Evolutionary conservation across 2,797 vertebrate genomes (phyloP).

Genomic region (Gobio occitaniae): DNA sequence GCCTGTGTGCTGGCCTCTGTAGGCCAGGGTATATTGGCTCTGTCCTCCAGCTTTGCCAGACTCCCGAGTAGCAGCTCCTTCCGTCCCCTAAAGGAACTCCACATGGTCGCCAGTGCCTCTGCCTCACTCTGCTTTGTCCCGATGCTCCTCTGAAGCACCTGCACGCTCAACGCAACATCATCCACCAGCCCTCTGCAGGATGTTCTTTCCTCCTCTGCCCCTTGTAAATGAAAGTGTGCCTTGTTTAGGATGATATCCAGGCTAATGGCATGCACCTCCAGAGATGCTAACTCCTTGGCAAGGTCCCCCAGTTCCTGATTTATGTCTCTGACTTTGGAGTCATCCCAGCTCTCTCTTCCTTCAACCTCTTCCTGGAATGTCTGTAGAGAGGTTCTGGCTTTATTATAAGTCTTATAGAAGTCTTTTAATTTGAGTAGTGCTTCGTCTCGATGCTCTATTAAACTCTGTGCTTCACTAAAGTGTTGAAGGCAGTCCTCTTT

Average conservation of each 20-base stretch:
- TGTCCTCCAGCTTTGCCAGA: slow-evolving; percentile 86
- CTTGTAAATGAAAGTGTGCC: slow-evolving; percentile 87
- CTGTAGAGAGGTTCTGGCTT: slow-evolving; percentile 69
- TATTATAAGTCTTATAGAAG: slow-evolving; percentile 79
- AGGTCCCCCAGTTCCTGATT: slow-evolving; percentile 77
- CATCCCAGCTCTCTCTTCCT: slow-evolving; percentile 84
- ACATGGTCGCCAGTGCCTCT: slow-evolving; percentile 84
- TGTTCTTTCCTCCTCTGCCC: slow-evolving; percentile 70
- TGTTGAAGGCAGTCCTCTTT: slow-evolving; percentile 88
- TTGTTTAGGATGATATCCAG: slow-evolving; percentile 89
- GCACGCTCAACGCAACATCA: slow-evolving; percentile 72
- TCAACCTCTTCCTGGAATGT: slow-evolving; percentile 83
- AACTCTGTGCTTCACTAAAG: slow-evolving; percentile 84
- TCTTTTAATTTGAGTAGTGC: slow-evolving; percentile 77
- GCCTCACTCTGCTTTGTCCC: slow-evolving; percentile 85
- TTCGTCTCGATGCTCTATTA: slow-evolving; percentile 80
- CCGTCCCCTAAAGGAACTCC: slow-evolving; percentile 84
- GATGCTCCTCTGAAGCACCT: slow-evolving; percentile 85
- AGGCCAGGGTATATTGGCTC: slow-evolving; percentile 75
- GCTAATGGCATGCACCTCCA: slow-evolving; percentile 83
- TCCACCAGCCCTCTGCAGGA: slow-evolving; percentile 80
- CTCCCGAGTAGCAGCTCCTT: slow-evolving; percentile 86
- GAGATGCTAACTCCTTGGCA: slow-evolving; percentile 77
- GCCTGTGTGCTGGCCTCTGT: slow-evolving; percentile 84
- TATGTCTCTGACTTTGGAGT: slow-evolving; percentile 83